Evolutionary conservation across 2,797 vertebrate species (phyloP).

Genomic region (Esox lucius): DNA sequence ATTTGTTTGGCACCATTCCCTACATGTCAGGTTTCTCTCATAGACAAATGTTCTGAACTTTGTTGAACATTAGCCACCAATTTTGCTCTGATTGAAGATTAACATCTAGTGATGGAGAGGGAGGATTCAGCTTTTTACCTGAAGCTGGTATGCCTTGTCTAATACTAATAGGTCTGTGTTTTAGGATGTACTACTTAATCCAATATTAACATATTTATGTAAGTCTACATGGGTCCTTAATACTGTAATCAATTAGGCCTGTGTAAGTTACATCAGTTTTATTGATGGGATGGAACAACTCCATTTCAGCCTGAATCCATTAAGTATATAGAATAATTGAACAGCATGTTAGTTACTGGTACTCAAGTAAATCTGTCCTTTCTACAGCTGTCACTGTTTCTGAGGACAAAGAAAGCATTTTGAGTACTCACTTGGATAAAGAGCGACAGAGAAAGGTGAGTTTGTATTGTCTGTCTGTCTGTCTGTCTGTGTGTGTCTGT

Average conservation of each 20-base stretch:
- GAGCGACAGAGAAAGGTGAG: constrained; percentile 57
- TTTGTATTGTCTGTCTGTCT: too few species aligned
- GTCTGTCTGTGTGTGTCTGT: too few species aligned
- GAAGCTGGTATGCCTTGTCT: too few species aligned
- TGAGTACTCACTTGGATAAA: constrained; percentile 41
- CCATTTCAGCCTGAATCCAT: constrained; percentile 29
- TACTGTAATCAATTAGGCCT: constrained; percentile 7
- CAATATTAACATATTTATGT: too few species aligned
- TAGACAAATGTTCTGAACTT: too few species aligned
- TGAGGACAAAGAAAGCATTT: constrained; percentile 77
- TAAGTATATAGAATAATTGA: constrained; percentile 31
- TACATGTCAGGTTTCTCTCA: too few species aligned
- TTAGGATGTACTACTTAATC: neutral
- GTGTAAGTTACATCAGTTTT: constrained; percentile 4
- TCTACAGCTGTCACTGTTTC: constrained; percentile 68
- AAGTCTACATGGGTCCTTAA: neutral
- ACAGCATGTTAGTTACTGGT: constrained; percentile 2
- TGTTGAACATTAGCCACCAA: too few species aligned
- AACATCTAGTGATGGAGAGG: too few species aligned
- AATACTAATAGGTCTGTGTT: neutral
- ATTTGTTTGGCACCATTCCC: too few species aligned
- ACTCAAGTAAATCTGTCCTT: constrained; percentile 6
- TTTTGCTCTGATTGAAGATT: too few species aligned
- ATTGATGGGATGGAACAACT: constrained; percentile 14
- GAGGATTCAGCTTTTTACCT: too few species aligned